Base-by-base conservation (phyloP, 1,140 invertebrate species). In the Philopotamus ludificatus region DNA sequence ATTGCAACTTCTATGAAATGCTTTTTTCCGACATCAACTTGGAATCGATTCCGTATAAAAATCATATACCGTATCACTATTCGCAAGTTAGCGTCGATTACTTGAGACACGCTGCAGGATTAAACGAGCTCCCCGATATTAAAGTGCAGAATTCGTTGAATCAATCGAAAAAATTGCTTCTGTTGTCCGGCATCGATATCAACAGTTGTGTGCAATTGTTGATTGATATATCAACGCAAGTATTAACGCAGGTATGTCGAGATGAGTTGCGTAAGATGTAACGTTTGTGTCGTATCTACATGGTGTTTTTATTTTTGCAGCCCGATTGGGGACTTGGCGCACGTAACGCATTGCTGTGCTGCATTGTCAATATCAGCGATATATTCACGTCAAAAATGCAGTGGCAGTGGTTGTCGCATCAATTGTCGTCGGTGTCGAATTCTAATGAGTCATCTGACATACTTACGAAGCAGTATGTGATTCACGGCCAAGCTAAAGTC, bases 121-220 rank as follows among this genome's bases (percentile, higher is more conserved):
- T 44, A 62, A 39, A 42, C 41, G 68, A 70, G 2, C 42, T 41
- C 34, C 61, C 61, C 15, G 68, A 70, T 51, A 39, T 66, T 16
- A 69, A 66, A 54, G 60, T 65, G n/a, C 63, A 66, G 54, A 69
- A 66, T 59, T 60, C 63, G 1, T 44, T 69, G 28, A 63, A 51
- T n/a, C 21, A 63, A 59, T 58, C 59, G 9, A 59, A 20, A 8
- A 66, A 66, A 49, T 41, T 51, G 26, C 53, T 69, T 9, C 63
- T 81, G 49, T 75, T 78, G 8, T 81, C 80, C 55, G 87, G 86
- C 1, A 80, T 94, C 2, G 92, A 95, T 75, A 78, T 94, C 3
- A 87, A 90, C 72, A 94, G 92, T 7, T 95, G 93, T 79, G 74
- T 94, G n/a, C 89, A 91, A 72, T 88, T 94, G 70, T 75, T 94